Evolutionary conservation across 2,113 vertebrate species (phyloP).

Genomic region (Phodopus roborovskii): DNA sequence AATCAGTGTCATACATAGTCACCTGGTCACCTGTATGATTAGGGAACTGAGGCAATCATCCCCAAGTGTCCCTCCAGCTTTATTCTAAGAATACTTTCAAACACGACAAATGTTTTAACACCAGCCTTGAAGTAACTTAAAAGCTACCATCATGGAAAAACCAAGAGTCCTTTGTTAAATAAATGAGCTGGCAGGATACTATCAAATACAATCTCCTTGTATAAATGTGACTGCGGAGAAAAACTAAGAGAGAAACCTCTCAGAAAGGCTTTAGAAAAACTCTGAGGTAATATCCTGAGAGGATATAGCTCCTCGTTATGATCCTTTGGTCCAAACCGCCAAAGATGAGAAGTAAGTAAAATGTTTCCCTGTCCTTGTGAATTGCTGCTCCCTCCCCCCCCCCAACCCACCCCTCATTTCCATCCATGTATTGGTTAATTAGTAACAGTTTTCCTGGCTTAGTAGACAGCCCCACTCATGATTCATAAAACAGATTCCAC

Average conservation of each 20-base stretch:
- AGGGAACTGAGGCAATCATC: constrained; percentile 9
- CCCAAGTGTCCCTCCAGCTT: constrained; percentile 33
- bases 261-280: constrained; percentile 14
- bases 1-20: not conserved
- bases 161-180: constrained; percentile 65
- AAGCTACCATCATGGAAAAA: constrained; percentile 57
- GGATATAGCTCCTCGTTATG: constrained; percentile 19
- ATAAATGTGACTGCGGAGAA: constrained; percentile 22
- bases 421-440: constrained; percentile 8
- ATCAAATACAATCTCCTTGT: constrained; percentile 61
- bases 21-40: not conserved
- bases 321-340: not conserved
- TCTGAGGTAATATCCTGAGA: constrained; percentile 54
- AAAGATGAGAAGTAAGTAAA: not conserved
- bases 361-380: not conserved
- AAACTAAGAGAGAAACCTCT: not conserved
- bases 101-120: constrained; percentile 59
- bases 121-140: constrained; percentile 31
- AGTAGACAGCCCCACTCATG: not conserved
- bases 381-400: not conserved
- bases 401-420: too few species aligned
- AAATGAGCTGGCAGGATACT: constrained; percentile 35
- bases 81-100: constrained; percentile 54
- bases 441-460: not conserved
- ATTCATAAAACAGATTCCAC: constrained; percentile 53